Base-by-base conservation (phyloP, 2,113 vertebrate genomes). In the Pelodiscus sinensis region DNA sequence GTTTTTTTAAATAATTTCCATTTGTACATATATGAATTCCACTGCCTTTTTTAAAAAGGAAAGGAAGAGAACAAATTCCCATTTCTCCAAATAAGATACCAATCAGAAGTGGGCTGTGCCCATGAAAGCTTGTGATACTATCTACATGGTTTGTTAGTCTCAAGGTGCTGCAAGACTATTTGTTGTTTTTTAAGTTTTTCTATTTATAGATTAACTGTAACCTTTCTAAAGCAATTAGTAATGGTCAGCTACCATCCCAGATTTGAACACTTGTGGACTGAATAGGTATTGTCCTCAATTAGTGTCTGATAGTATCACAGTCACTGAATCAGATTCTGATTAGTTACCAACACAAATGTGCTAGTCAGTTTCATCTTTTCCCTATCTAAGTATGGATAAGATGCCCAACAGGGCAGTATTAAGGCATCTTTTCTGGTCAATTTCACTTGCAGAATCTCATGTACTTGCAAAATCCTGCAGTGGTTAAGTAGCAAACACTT, bases 311-410 rank as follows among this genome's bases (percentile, higher is more conserved):
- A 44, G 24, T 12, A 51, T 9, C 79, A 22, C 75, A 86, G 50
- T 54, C 75, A 21, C 1, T 0, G 18, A 29, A 60, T 19, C 4
- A 78, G 84, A 88, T 50, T 0, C 2, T 82, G 29, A 12, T 14
- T 22, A 24, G 50, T 62, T 77, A 54, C 89, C 52, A 50, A 5
- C 0, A 79, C 52, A 71, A 92, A 82, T 19, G 4, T 4, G 18
- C 0, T 0, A 13, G 16, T 9, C 8, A 3, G 9, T 88, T 84
- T 35, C 21, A 4, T 2, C 0, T 3, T 52, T 15, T 35, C 18
- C 31, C n/a, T 71, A 19, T 35, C 31, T n/a, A 35, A 18, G 3
- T 68, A 68, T 35, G 65, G 18, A 35, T 9, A 35, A 29, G 31
- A 31, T 68, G 65, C 65, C 31, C n/a, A 68, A 18, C 8, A 8